Base-by-base conservation (phyloP, 2,888 invertebrate species). In the Sycophila texana region DNA sequence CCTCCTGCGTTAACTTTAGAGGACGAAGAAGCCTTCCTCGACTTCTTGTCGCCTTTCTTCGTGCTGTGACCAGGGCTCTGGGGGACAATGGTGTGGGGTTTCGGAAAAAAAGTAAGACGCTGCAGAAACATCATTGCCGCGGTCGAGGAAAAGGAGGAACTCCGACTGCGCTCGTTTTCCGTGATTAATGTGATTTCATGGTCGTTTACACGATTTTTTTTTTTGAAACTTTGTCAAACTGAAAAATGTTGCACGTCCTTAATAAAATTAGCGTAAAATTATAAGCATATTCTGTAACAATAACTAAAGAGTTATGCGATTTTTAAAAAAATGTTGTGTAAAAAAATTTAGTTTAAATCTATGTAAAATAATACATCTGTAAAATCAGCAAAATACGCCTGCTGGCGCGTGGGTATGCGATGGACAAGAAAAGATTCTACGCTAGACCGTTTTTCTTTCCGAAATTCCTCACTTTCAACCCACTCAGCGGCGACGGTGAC, bases 391-490 rank as follows among this genome's bases (percentile, higher is more conserved):
- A 39, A 39, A 39, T 39, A 4, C 20, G 58, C 39, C 47, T 39
- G 58, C 13, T 14, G 66, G 14, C 16, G 39, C 7, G 22, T 16
- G 10, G 14, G 20, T 63, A 63, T 26, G 49, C 66, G 49, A 26
- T n/a, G 13, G 47, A 14, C 7, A 4, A 47, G 51, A 47, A 74
- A 57, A 58, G 61, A 68, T 7, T 1, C 18, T 10, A 65, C 26
- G 5, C 13, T 61, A 20, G 3, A 55, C 18, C 16, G 20, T 76
- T 58, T 70, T 55, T 57, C 39, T 22, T 70, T 58, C 67, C 14
- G 51, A 65, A 71, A 71, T 58, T 71, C 61, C 22, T 57, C 71
- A 77, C 49, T 61, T 22, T 18, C 70, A 68, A 76, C 76, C 68
- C 61, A 65, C 63, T 75, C 61, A 18, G 30, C 39, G 39, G 51